phyloP scores from a whole-genome alignment of 2,888 invertebrate genomes.

The Lithophane socia region DNA sequence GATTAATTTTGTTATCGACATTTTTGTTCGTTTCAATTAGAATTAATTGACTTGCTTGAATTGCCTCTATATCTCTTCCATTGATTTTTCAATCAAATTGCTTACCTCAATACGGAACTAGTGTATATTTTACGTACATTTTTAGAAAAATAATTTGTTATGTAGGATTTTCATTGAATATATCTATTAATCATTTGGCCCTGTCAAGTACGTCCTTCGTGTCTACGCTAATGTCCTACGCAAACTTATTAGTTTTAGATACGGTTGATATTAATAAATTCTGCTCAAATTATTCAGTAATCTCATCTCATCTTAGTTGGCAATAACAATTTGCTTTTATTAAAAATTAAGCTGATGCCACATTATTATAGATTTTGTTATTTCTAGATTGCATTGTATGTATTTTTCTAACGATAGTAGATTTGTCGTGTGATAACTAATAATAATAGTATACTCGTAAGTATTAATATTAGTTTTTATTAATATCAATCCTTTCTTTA shows the following conservation, averaged over 20 bases:
- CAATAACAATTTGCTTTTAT: not conserved
- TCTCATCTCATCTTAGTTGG: conserved; percentile 8
- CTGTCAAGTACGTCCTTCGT: conserved; percentile 80
- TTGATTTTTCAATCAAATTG: conserved; percentile 35
- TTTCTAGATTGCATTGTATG: not conserved
- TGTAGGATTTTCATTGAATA: conserved; percentile 1
- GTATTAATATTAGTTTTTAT: conserved; percentile 23
- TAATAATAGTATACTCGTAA: not conserved
- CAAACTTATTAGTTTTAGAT: conserved; percentile 53
- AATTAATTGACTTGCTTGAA: conserved; percentile 28
- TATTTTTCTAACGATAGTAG: not conserved
- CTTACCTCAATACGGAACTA: conserved; percentile 45
- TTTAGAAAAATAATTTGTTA: conserved; percentile 6
- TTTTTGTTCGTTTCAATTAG: not conserved
- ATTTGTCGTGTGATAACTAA: not conserved
- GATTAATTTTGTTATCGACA: not conserved
- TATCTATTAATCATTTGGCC: conserved; percentile 70
- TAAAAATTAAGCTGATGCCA: not conserved
- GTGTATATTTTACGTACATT: not conserved
- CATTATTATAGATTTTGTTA: not conserved
- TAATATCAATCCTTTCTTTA: conserved; percentile 51
- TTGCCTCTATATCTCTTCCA: conserved; percentile 49
- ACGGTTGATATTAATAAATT: conserved; percentile 56
- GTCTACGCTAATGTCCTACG: conserved; percentile 63
- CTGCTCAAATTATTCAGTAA: conserved; percentile 31